Conservation (phyloP, 1,140 invertebrate species). For the Ectropis grisescens region DNA sequence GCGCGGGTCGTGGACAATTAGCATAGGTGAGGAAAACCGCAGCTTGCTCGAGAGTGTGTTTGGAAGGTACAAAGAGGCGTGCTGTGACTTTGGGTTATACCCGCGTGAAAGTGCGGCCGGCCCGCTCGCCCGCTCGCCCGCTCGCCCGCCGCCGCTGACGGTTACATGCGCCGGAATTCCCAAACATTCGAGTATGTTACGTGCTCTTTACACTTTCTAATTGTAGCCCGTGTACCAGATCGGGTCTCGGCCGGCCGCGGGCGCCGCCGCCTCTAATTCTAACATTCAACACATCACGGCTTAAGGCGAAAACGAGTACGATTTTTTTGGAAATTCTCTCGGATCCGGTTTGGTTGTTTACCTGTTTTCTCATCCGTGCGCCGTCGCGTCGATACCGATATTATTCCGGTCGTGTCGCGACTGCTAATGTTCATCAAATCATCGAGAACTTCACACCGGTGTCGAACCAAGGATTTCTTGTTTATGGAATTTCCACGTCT, state of each 20-base stretch:
- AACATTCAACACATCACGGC: no score
- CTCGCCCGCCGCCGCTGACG: slow-evolving; percentile 1
- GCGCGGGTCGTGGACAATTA: no score
- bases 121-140: no score
- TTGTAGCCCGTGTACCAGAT: slow-evolving; percentile 3
- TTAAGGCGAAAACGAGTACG: background rate
- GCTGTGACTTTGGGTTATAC: slow-evolving; percentile 23
- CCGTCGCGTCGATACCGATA: background rate
- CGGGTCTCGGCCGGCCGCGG: background rate
- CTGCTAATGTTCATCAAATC: background rate
- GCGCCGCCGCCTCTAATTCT: no score
- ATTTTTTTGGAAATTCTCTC: background rate
- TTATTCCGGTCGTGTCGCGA: no score
- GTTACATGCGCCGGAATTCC: slow-evolving; percentile 25
- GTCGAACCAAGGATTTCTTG: background rate
- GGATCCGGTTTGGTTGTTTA: background rate
- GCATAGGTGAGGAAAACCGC: background rate
- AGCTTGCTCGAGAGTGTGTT: no score
- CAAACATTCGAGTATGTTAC: slow-evolving; percentile 17
- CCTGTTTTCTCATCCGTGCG: background rate
- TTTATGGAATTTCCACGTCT: background rate
- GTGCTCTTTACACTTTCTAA: slow-evolving; percentile 14
- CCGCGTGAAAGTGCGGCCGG: slow-evolving; percentile 38
- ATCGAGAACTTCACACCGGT: background rate
- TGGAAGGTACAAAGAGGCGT: no score